phyloP scores from a whole-genome alignment of 2,888 invertebrate genomes.

The Eristalis arbustorum region DNA sequence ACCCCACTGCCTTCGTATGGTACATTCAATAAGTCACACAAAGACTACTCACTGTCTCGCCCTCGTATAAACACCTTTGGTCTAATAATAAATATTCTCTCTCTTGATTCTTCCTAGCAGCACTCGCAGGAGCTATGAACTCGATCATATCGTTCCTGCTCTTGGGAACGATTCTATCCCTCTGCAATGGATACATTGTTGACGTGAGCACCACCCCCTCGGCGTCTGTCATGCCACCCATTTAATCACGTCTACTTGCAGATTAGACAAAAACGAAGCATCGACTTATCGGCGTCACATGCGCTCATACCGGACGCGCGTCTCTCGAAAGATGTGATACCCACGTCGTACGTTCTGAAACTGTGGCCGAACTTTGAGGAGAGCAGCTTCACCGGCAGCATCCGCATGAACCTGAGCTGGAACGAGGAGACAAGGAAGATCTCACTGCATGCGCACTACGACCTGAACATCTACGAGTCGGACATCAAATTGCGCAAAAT shows the following conservation, averaged over 20 bases:
- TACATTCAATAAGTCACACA: neutral
- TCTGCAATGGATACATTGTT: constrained; percentile 67
- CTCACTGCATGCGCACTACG: constrained; percentile 84
- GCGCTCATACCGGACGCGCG: constrained; percentile 84
- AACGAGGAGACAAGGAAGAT: constrained; percentile 83
- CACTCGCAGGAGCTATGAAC: constrained; percentile 58
- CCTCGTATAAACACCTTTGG: neutral
- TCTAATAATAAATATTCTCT: constrained; percentile 21
- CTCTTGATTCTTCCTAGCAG: constrained; percentile 18
- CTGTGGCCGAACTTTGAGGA: constrained; percentile 85
- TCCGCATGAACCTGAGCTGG: constrained; percentile 87
- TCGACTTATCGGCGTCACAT: constrained; percentile 87
- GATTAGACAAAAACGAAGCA: constrained; percentile 82
- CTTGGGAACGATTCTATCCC: constrained; percentile 69
- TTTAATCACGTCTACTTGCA: constrained; percentile 51
- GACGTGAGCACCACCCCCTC: constrained; percentile 32
- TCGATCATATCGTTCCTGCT: constrained; percentile 71
- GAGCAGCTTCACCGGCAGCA: constrained; percentile 85
- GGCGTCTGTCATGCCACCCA: neutral
- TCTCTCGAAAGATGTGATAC: constrained; percentile 84
- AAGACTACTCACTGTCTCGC: neutral
- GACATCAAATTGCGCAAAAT: constrained; percentile 80
- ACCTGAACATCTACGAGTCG: constrained; percentile 83
- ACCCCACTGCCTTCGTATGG: neutral
- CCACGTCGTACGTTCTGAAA: constrained; percentile 85